phyloP scores from a whole-genome alignment of 2,113 vertebrate genomes.

The Otocyon megalotis region DNA sequence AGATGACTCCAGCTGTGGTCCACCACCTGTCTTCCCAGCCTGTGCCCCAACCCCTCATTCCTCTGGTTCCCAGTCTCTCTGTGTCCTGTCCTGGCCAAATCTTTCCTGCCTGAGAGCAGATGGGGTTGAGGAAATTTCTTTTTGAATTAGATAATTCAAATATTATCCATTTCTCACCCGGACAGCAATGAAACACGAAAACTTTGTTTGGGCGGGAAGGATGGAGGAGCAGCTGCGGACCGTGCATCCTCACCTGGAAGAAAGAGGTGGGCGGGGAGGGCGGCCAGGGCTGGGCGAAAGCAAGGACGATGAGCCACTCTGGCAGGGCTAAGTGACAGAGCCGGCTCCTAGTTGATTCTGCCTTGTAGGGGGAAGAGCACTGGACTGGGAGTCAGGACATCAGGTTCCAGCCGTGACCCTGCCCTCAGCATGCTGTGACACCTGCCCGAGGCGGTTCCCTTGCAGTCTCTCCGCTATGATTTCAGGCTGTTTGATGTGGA shows the following conservation, averaged over 20 bases:
- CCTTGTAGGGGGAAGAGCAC: neutral
- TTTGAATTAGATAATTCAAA: slow-evolving; percentile 78
- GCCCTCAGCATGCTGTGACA: neutral
- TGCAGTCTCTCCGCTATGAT: neutral
- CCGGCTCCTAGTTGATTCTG: neutral
- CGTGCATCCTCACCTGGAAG: neutral
- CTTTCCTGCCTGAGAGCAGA: neutral
- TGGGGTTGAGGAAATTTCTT: neutral
- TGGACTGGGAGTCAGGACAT: neutral
- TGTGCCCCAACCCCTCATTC: neutral
- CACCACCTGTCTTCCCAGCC: neutral
- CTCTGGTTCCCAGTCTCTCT: neutral
- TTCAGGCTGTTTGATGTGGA: neutral
- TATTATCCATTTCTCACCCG: slow-evolving; percentile 76
- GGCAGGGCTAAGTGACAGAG: neutral
- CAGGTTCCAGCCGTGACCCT: fast-evolving
- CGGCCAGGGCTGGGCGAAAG: neutral
- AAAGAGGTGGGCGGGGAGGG: neutral
- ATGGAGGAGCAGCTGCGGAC: neutral
- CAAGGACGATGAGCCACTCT: neutral
- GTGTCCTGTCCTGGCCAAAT: neutral
- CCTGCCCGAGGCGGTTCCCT: neutral
- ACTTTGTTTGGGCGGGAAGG: slow-evolving; percentile 63
- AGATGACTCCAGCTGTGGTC: neutral
- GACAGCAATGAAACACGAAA: slow-evolving; percentile 66